Base-by-base conservation (phyloP, 2,113 vertebrate species). In the Salvelinus fontinalis region DNA sequence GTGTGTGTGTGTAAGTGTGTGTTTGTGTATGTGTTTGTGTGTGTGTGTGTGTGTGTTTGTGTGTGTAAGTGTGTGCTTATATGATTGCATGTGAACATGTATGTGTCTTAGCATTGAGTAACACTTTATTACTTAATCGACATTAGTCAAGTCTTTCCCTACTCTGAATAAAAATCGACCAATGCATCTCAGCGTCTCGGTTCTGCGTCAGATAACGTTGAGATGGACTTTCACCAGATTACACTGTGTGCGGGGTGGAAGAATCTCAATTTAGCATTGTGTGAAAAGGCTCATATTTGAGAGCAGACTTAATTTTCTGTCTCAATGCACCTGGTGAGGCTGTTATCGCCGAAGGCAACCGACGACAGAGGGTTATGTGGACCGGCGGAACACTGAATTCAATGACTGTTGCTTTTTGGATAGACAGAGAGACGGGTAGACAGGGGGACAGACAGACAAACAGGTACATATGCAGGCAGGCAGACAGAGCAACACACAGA, bases 291-390 rank as follows among this genome's bases (percentile, higher is more conserved):
- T 87, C 80, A 81, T 85, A 84, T 86, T 81, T 80, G 75, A 83
- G 79, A 77, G 73, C 79, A 76, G 71, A 79, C 79, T 81, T 83
- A 77, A 89, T 88, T 88, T 87, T 89, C 82, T 85, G 80, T 84
- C 83, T 88, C 81, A 85, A 73, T 85, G 81, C 85, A 83, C 54
- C 74, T 74, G 73, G 73, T 78, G 76, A 71, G 79, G 79, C 4
- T 72, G 70, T 31, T 85, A 76, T 59, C 77, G 70, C 76, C 54
- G 80, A 51, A 51, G 65, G 64, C 22, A 31, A 68, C 48, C 29
- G 9, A 48, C 18, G 62, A 70, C 18, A 18, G 16, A 75, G 68
- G 57, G 68, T 66, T 22, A 48, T 74, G 51, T 54, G 73, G 75
- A 73, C 67, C 27, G 59, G 26, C 24, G 11, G 60, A 54, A 73